phyloP scores from a whole-genome alignment of 2,113 vertebrate species.

The Motacilla tschutschensis region DNA sequence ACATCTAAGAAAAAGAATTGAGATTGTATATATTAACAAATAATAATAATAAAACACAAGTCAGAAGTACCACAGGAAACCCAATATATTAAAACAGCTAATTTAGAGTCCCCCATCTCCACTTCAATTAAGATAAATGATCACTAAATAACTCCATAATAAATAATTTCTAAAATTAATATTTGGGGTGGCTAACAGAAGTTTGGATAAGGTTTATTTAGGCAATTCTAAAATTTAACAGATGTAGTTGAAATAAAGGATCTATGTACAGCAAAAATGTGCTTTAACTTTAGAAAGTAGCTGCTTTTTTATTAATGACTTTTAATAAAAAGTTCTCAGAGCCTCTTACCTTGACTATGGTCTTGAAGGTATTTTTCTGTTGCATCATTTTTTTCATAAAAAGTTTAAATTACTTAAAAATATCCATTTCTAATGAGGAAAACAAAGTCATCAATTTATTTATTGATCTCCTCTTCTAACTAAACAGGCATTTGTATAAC shows the following conservation, averaged over 20 bases:
- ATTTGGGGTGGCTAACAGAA: background rate
- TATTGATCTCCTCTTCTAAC: background rate
- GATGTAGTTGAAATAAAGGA: background rate
- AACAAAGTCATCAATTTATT: conserved; percentile 18
- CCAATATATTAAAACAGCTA: background rate
- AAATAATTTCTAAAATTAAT: background rate
- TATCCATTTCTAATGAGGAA: background rate
- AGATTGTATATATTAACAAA: background rate
- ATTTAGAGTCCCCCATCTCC: background rate
- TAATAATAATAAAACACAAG: background rate
- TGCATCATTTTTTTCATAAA: background rate
- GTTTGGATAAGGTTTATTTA: background rate
- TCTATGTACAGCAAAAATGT: background rate
- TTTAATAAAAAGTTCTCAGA: background rate
- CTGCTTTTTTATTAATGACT: background rate
- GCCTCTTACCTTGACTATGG: background rate
- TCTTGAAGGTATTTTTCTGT: background rate
- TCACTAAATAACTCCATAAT: background rate
- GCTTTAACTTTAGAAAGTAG: background rate
- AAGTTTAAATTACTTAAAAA: conserved; percentile 14
- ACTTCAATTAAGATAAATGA: background rate
- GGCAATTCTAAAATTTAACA: background rate
- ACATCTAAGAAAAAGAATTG: background rate
- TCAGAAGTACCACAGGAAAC: background rate
- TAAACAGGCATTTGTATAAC: conserved; percentile 8